Evolutionary conservation across 2,797 vertebrate species (phyloP), one percentile per base, ranked within the genome.

Genomic region (Pseudochirops cupreus): DNA sequence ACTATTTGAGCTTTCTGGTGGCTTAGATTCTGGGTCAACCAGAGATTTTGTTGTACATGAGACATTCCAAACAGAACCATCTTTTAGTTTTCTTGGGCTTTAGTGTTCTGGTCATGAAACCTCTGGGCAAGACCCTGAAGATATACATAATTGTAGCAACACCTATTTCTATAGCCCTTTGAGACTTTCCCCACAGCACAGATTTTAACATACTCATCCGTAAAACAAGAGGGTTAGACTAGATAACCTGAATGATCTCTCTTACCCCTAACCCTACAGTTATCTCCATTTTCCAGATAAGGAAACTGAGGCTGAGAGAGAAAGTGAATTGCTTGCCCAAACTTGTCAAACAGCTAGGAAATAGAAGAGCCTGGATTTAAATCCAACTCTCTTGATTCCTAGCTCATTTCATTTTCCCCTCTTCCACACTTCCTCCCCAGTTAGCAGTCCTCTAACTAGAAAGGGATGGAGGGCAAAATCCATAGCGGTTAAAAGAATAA

Each of bases 11-110:
- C 18, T 74, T 24, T 53, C n/a, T 87, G 62, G 9, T 58, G 54
- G 87, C 93, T 97, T 26, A 1, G 4, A 92, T 94, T 96, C 92
- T 91, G 50, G 28, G 31, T 89, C 26, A 91, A 94, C 9, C 9
- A 92, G 24, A 56, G 28, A 74, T 90, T 87, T 9, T 56, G n/a
- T 24, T 14, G 3, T 1, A 29, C 33, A 39, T 54, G 7, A 21
- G 52, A 95, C 28, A 11, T 4, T 92, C 13, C 67, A 59, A 89
- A 89, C 55, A 33, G 93, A 96, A 55, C 53, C 74, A 87, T 87
- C 74, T 87, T 87, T 87, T 46, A 46, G 2, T 46, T 46, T 87
- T 87, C 21, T 87, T 90, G 13, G 57, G 59, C 87, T 9, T 90
- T 74, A 57, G 18, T 53, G 33, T 39, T 91, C 94, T 95, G 54